Evolutionary conservation across 2,888 invertebrate genomes (phyloP), one percentile per base, ranked within the genome.

Genomic region (Habrosyne pyritoides): DNA sequence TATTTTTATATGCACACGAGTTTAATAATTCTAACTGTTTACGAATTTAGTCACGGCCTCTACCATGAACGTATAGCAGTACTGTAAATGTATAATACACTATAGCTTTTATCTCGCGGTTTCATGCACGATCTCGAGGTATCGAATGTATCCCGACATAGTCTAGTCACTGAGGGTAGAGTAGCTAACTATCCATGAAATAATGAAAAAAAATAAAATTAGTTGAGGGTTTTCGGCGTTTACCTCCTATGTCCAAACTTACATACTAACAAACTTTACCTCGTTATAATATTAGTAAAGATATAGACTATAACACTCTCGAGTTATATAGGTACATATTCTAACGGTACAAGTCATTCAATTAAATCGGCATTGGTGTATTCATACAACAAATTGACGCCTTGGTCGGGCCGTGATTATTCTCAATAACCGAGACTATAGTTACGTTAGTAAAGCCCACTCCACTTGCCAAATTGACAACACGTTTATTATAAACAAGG

Each of bases 331-430:
- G n/a, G 33, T 50, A 53, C 52, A 54, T 55, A 50, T 69, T 71
- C 63, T 65, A 64, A 67, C 62, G 60, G 52, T 61, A 60, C 60
- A 63, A 61, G 51, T 61, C 63, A 53, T 62, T 60, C 66, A 75
- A 73, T 77, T 73, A 71, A 69, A 63, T 53, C 55, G 60, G 55
- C 67, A 68, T 72, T 71, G 65, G 70, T 63, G 60, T 65, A 61
- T 55, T 59, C 60, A 62, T 33, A 33, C 48, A 57, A 68, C 54
- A 59, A 71, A 71, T 77, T 77, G 72, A 65, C 66, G 73, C 74
- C 71, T 73, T 75, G 79, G 55, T 59, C 56, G 53, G 55, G 57
- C 62, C 57, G 64, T 74, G 64, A 78, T 79, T 73, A 75, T 66
- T 75, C 62, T 71, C 70, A 81, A 77, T 80, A 28, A 21, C 50